Conservation (phyloP, 2,888 invertebrate genomes). For the Cephus rjabovi region DNA sequence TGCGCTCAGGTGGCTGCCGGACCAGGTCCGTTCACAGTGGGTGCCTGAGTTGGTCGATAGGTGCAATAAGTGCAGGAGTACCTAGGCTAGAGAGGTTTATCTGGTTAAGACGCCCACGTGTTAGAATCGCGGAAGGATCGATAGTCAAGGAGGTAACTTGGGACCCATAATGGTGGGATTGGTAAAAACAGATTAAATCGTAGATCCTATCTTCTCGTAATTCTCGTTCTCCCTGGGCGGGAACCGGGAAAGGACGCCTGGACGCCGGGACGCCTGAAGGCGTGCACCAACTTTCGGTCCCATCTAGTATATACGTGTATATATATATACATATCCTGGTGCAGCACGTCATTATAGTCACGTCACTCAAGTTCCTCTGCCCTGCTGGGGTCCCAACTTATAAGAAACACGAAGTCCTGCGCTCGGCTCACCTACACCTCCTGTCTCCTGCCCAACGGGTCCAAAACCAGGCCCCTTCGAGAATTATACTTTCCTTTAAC, state of each 20-base stretch:
- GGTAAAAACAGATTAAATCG: constrained; percentile 49
- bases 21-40: background rate
- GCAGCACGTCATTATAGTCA: constrained; percentile 60
- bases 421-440: constrained; percentile 40
- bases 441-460: background rate
- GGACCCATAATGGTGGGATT: constrained; percentile 44
- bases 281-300: constrained; percentile 35
- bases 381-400: constrained; percentile 43
- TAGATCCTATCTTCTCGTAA: constrained; percentile 41
- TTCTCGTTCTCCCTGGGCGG: constrained; percentile 47
- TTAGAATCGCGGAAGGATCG: constrained; percentile 17
- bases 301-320: constrained; percentile 24
- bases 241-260: constrained; percentile 31
- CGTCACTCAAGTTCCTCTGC: constrained; percentile 57
- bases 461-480: background rate
- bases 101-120: background rate
- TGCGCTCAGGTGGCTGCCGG: constrained; percentile 32
- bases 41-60: background rate
- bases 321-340: constrained; percentile 28
- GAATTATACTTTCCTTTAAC: background rate
- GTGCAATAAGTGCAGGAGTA: background rate
- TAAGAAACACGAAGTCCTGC: constrained; percentile 52
- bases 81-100: background rate
- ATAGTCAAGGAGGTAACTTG: constrained; percentile 15
- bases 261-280: constrained; percentile 29